Evolutionary conservation across 2,888 invertebrate genomes (phyloP), one percentile per base, ranked within the genome.

Genomic region (Dione vanillae): DNA sequence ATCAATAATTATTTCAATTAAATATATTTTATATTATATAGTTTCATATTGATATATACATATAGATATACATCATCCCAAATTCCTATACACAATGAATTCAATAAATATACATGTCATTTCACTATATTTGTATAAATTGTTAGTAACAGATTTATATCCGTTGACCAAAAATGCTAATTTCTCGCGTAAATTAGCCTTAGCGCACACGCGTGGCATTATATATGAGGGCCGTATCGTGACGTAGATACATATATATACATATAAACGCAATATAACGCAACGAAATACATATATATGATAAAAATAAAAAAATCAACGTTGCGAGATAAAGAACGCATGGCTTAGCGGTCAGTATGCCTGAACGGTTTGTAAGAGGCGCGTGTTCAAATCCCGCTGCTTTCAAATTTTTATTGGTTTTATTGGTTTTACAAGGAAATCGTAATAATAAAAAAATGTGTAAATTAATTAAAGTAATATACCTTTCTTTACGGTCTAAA

Each of bases 121-220:
- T 19, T 19, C 49, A 20, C 19, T 51, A 49, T 61, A 27, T 27
- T 27, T 27, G 27, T 27, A 68, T 61, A 52, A 61, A 68, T 61
- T 52, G 43, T 20, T 61, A 51, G 49, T 41, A 52, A 12, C 37
- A 64, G 64, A 64, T 64, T 64, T 64, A 64, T 51, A 47, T 49
- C 14, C n/a, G 51, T n/a, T 61, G 61, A 68, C 67, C 67, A 70
- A 62, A 70, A 67, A 62, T 62, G 67, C 54, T 70, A 67, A 67
- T 67, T 52, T 61, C 56, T 49, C 66, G 61, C 54, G 62, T 56
- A 67, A 56, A 70, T 67, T 66, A 62, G 66, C 54, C 54, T 67
- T 45, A 52, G 67, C 62, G 56, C 49, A 67, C 62, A 61, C 67
- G 56, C 45, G 45, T 45, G 56, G 10, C 47, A 67, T 71, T 56